These are phyloP conservation scores for Gymnobelideus leadbeateri DNA, from an alignment of 2,113 vertebrate species.

Conservation along the genomic window DNA sequence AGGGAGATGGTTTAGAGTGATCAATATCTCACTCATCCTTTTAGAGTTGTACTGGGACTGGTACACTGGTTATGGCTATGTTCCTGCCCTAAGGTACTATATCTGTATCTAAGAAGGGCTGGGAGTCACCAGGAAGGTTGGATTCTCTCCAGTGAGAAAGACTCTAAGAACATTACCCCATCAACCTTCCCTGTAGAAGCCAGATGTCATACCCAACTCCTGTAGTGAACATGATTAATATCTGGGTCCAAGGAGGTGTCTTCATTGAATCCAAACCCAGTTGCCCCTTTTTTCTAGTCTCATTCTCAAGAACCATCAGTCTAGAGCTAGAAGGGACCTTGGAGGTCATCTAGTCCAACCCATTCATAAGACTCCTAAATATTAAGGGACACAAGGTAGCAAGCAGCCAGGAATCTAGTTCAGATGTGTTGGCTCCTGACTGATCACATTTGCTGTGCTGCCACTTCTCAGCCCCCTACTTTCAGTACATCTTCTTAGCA, in stretches of 20 bases:
- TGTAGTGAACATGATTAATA: background rate
- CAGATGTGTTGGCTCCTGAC: background rate
- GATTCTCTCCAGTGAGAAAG: background rate
- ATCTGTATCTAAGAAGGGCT: background rate
- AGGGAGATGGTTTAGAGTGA: background rate
- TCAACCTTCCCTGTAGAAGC: background rate
- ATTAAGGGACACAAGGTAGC: background rate
- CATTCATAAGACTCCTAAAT: background rate
- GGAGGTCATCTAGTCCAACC: background rate
- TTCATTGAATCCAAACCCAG: background rate
- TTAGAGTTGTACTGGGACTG: background rate
- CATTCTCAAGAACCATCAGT: background rate
- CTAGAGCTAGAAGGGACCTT: background rate
- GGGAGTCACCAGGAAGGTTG: background rate
- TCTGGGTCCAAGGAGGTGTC: background rate
- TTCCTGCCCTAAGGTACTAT: background rate
- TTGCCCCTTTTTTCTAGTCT: background rate
- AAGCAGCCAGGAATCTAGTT: background rate
- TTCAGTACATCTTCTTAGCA: background rate
- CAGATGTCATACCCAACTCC: background rate
- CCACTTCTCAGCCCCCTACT: background rate
- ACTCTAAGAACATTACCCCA: background rate
- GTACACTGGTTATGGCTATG: background rate
- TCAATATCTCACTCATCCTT: background rate
- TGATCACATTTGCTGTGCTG: background rate